Evolutionary conservation across 2,797 vertebrate genomes (phyloP).

Genomic region (Anisognathus igniventris): DNA sequence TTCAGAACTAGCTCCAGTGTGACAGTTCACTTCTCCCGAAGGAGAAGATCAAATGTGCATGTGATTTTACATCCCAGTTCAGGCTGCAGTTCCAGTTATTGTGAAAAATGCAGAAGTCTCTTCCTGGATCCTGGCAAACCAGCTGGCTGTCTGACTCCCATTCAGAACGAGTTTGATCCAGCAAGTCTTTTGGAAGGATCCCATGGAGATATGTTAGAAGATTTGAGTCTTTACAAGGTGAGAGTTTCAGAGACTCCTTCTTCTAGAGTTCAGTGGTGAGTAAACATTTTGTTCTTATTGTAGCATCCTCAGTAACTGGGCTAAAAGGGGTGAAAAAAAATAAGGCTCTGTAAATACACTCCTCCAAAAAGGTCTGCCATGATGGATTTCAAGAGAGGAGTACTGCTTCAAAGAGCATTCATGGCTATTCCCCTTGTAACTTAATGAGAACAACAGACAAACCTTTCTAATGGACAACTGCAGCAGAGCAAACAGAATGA

Average conservation of each 20-base stretch:
- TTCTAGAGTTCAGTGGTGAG: slow-evolving; percentile 94
- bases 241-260: not conserved
- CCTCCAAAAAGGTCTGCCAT: not conserved
- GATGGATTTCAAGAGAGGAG: not conserved
- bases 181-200: not conserved
- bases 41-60: not conserved
- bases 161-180: not conserved
- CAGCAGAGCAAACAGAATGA: not conserved
- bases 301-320: slow-evolving; percentile 70
- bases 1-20: slow-evolving; percentile 3
- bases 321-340: slow-evolving; percentile 25
- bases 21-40: not conserved
- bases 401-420: not conserved
- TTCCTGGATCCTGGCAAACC: slow-evolving; percentile 6
- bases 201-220: not conserved
- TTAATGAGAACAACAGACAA: not conserved
- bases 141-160: not conserved
- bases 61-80: not conserved
- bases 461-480: not conserved
- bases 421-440: not conserved
- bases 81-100: slow-evolving; percentile 33
- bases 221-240: not conserved
- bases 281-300: slow-evolving; percentile 81
- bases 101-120: not conserved
- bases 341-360: not conserved